phyloP scores from a whole-genome alignment of 2,113 vertebrate genomes.

The Hemiprocne comata region DNA sequence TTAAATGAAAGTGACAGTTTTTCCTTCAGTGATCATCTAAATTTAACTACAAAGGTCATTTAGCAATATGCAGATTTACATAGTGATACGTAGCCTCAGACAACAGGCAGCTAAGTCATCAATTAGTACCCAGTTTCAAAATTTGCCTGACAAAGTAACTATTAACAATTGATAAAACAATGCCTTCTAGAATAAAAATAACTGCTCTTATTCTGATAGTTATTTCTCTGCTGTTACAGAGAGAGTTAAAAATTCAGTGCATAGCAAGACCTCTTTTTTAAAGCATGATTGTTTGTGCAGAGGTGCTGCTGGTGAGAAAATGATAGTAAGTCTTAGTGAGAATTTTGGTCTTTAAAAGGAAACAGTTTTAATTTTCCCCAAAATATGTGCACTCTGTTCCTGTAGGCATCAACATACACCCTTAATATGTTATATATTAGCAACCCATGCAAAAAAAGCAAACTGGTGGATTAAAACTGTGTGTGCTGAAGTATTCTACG shows the following conservation, averaged over 20 bases:
- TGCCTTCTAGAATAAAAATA: background rate
- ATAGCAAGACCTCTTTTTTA: background rate
- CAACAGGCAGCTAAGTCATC: background rate
- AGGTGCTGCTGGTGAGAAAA: background rate
- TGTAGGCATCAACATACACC: background rate
- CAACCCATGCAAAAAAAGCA: background rate
- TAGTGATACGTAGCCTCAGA: background rate
- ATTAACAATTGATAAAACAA: background rate
- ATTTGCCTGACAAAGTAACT: background rate
- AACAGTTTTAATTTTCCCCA: background rate
- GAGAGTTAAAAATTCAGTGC: background rate
- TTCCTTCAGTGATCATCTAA: constrained; percentile 24
- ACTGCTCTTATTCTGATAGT: background rate
- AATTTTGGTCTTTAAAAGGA: background rate
- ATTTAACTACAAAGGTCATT: constrained; percentile 41
- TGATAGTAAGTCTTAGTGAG: background rate
- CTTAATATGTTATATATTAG: background rate
- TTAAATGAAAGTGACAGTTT: constrained; percentile 13
- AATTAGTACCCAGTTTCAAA: background rate
- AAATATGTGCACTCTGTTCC: background rate
- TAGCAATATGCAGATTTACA: background rate
- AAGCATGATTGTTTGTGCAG: background rate
- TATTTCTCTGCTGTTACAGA: background rate
- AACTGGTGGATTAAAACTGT: background rate
- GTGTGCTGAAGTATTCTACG: background rate